Conservation (phyloP, 1,140 invertebrate species). For the Cecropterus lyciades region DNA sequence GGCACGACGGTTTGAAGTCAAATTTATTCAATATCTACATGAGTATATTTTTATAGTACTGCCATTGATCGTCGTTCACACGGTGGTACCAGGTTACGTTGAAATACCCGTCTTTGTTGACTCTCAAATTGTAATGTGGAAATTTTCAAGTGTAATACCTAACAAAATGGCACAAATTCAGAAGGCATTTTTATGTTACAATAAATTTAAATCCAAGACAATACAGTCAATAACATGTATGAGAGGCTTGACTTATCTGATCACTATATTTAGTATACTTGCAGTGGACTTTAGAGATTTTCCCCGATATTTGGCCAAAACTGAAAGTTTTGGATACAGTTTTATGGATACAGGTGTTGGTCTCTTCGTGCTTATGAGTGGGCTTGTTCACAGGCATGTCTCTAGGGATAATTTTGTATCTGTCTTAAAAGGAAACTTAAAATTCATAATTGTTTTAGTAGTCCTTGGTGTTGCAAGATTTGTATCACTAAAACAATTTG, state of each 20-base stretch:
- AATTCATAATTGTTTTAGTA: constrained; percentile 84
- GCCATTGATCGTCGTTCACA: constrained; percentile 82
- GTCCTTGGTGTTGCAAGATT: constrained; percentile 90
- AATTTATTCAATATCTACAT: constrained; percentile 49
- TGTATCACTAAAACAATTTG: constrained; percentile 86
- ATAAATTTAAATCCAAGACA: constrained; percentile 57
- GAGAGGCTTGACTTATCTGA: constrained; percentile 88
- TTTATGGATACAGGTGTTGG: constrained; percentile 98
- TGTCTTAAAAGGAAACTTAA: constrained; percentile 60
- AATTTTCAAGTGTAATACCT: constrained; percentile 47
- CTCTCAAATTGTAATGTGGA: constrained; percentile 50
- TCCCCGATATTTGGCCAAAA: constrained; percentile 94
- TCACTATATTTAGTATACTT: constrained; percentile 93
- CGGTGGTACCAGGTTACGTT: constrained; percentile 64
- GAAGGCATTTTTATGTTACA: constrained; percentile 42
- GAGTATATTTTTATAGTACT: constrained; percentile 84
- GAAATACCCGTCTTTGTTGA: constrained; percentile 52
- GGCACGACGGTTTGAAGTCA: constrained; percentile 35
- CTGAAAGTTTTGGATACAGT: constrained; percentile 93
- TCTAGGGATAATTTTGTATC: constrained; percentile 54
- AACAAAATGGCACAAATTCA: constrained; percentile 36
- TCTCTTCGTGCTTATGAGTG: constrained; percentile 94
- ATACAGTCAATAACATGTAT: constrained; percentile 87
- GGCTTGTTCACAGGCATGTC: constrained; percentile 87
- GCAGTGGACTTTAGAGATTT: constrained; percentile 97